Base-by-base conservation (phyloP, 64 coral and sea anemone species). In the Dendronephthya gigantea region DNA sequence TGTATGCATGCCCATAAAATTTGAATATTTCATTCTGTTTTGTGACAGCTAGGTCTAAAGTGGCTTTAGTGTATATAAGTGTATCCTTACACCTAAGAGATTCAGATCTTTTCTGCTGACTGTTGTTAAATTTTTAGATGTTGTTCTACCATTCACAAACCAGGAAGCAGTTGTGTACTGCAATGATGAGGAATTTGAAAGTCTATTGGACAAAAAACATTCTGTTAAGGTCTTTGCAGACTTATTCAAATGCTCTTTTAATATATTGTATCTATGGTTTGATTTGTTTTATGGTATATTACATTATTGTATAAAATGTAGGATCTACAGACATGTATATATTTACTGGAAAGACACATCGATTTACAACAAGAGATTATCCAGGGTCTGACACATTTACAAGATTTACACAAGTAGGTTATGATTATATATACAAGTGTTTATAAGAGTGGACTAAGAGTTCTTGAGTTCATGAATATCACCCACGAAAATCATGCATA, bases 281-380 rank as follows among this genome's bases (percentile, higher is more conserved):
- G 11, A 45, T 45, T 45, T 4, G 41, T 45, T 45, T 6, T 45
- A 45, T 62, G 1, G 25, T 4, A 15, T 62, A 27, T 27, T 62
- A 16, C 6, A 62, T 36, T 79, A 15, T 14, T 16, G 19, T 12
- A 6, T 79, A 79, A 34, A 33, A 35, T 79, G 17, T 34, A 79
- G 72, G 72, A 79, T 39, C 36, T 79, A 35, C 72, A 79, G 37
- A 9, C 72, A 79, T 79, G 72, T 79, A 79, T 79, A 19, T 79
- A 79, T 39, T 33, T 79, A 0, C 17, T 79, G 72, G 72, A 79
- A 35, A 29, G 72, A 79, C 32, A 79, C 29, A 79, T 79, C 36
- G 72, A 79, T 79, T 79, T 79, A 19, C 72, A 79, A 12, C 72
- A 79, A 79, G 72, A 79, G 37, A 35, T 79, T 35, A 79, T 79